Conservation (phyloP, 92 coral and sea anemone genomes). For the Micromussa lordhowensis region DNA sequence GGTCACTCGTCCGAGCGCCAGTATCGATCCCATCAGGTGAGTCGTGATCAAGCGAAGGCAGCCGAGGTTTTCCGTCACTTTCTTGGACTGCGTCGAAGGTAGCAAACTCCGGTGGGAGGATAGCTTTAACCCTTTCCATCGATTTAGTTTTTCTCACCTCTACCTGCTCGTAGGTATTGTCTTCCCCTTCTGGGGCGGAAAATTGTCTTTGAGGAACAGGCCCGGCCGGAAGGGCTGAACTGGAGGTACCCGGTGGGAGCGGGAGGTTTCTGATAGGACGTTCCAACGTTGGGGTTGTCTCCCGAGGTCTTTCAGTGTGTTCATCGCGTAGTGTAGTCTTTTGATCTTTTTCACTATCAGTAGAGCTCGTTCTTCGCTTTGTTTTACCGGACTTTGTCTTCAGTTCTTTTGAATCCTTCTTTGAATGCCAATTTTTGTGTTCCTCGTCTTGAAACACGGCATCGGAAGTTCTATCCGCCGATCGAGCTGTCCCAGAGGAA, state of each 20-base stretch:
- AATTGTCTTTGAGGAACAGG: slow-evolving; percentile 56
- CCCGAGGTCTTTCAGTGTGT: slow-evolving; percentile 36
- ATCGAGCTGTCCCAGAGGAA: not conserved
- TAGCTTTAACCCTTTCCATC: not conserved
- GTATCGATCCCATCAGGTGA: slow-evolving; percentile 24
- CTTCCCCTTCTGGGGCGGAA: slow-evolving; percentile 39
- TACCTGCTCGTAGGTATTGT: slow-evolving; percentile 61
- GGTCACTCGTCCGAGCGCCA: not conserved
- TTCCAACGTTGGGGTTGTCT: slow-evolving; percentile 24
- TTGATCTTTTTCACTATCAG: slow-evolving; percentile 29
- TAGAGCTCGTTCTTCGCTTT: slow-evolving; percentile 27
- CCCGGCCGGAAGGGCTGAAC: slow-evolving; percentile 7
- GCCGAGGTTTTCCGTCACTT: slow-evolving; percentile 35
- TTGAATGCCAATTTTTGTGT: slow-evolving; percentile 29
- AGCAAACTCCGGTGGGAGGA: not conserved
- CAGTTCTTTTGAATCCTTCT: slow-evolving; percentile 24
- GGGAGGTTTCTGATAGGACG: slow-evolving; percentile 45
- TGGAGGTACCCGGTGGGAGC: slow-evolving; percentile 7
- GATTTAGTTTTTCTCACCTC: slow-evolving; percentile 42
- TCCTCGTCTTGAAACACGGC: slow-evolving; percentile 21
- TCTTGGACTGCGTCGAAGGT: slow-evolving; percentile 28
- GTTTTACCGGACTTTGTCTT: slow-evolving; percentile 14
- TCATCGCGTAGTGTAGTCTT: not conserved
- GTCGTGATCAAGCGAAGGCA: slow-evolving; percentile 33
- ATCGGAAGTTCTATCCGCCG: slow-evolving; percentile 26